Evolutionary conservation across 2,797 vertebrate genomes (phyloP), one percentile per base, ranked within the genome.

Genomic region (Tamandua tetradactyla): DNA sequence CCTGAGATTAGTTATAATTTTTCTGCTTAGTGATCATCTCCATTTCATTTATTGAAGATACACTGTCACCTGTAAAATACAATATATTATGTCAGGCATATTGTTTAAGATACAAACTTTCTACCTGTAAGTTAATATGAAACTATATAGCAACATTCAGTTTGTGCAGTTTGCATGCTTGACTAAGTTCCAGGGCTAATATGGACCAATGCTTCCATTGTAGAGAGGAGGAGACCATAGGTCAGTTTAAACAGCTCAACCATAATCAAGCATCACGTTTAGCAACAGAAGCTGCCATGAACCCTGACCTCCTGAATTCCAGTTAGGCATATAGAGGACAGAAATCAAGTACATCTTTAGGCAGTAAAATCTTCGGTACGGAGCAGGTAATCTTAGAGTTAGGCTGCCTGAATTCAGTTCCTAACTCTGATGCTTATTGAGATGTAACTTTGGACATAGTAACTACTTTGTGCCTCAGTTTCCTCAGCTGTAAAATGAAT

Each of bases 51-150:
- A 80, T 42, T 59, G 13, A 93, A 72, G 76, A 64, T 30, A 55
- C n/a, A 76, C 8, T 59, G 30, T 79, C 55, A 74, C 35, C 71
- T 89, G 9, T 57, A 83, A 96, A 95, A 81, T 42, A 15, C 3
- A 25, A 20, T 74, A 7, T 74, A 83, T 78, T 40, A 86, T 64
- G 27, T 87, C 5, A 4, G 61, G n/a, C 59, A 17, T 81, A 55
- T 95, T 86, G 30, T 91, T 75, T 55, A 55, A 89, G 92, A 57
- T 81, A 37, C 52, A 71, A 55, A 82, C 9, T 64, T 93, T 42
- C 57, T 55, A 94, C 72, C n/a, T 86, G 1, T 55, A 66, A 68
- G 15, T 75, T 88, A 83, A 76, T 80, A 90, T 90, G 71, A 93
- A 81, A 68, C 35, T 74, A 1, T 40, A 71, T 49, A 61, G 37